A percentile compares a stretch with the other conserved stretches of the same genome.
phyloP scores from a whole-genome alignment of 2,113 vertebrate genomes.

The Crotalus horridus region DNA sequence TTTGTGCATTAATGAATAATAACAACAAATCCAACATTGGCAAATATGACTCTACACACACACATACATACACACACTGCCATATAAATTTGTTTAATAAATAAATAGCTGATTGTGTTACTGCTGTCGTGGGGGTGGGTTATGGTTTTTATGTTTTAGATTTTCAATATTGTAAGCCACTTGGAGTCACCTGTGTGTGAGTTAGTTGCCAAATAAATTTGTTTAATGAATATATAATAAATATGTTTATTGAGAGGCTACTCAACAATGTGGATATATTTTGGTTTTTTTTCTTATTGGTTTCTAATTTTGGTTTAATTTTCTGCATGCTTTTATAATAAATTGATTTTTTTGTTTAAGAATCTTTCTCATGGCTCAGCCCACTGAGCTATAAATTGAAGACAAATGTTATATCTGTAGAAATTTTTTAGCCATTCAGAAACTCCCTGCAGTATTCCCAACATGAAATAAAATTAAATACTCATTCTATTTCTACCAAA shows the following conservation, averaged over 20 bases:
- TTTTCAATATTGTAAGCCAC: not conserved
- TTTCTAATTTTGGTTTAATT: not conserved
- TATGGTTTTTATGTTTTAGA: not conserved
- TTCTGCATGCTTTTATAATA: not conserved
- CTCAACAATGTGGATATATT: not conserved
- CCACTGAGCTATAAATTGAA: slow-evolving; percentile 8
- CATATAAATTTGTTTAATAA: not conserved
- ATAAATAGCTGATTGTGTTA: not conserved
- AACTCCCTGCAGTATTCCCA: slow-evolving; percentile 3
- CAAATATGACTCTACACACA: not conserved
- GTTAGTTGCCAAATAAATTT: not conserved
- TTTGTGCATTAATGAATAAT: not conserved
- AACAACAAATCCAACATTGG: not conserved
- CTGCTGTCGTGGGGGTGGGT: not conserved
- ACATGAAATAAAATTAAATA: slow-evolving; percentile 9
- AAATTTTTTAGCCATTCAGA: slow-evolving; percentile 6
- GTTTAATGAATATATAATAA: not conserved
- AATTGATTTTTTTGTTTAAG: not conserved
- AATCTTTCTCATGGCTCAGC: not conserved
- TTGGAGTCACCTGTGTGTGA: not conserved
- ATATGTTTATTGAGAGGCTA: not conserved
- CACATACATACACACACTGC: not conserved
- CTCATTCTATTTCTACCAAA: not conserved
- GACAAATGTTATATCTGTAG: slow-evolving; percentile 10
- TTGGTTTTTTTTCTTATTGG: not conserved